Evolutionary conservation across 2,797 vertebrate genomes (phyloP).

Genomic region (Tauraco hartlaubi): DNA sequence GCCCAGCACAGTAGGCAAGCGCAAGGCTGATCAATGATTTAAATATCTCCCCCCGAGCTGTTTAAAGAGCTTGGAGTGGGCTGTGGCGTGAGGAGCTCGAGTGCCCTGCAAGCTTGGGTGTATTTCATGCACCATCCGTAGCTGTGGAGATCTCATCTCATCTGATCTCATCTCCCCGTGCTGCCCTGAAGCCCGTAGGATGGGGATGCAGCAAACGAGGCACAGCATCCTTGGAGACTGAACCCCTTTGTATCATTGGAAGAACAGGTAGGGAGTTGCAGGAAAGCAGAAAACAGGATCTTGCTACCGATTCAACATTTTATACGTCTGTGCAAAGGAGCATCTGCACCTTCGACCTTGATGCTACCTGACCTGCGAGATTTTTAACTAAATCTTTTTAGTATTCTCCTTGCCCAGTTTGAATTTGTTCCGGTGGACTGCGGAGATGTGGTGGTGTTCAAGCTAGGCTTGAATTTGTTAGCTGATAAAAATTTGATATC

Average conservation of each 20-base stretch:
- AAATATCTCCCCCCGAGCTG: background rate
- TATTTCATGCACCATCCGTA: accelerated
- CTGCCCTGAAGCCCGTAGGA: background rate
- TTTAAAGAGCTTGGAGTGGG: background rate
- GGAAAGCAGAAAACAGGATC: background rate
- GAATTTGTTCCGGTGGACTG: background rate
- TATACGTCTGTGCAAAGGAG: background rate
- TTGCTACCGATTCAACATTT: background rate
- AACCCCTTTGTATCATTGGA: background rate
- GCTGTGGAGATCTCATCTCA: background rate
- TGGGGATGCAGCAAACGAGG: background rate
- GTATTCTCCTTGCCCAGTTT: background rate
- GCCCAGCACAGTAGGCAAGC: background rate
- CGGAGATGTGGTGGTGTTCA: background rate
- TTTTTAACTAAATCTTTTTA: background rate
- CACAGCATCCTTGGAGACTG: background rate
- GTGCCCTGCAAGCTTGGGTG: background rate
- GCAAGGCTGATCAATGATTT: background rate
- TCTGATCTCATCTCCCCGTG: accelerated
- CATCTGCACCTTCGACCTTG: background rate
- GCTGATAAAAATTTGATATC: conserved; percentile 28
- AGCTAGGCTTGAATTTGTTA: background rate
- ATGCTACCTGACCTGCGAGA: background rate
- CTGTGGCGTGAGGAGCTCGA: background rate
- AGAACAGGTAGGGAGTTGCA: background rate